These are phyloP conservation scores for Hypercompe scribonia DNA, from an alignment of 2,888 invertebrate species.

Conservation along the genomic window DNA sequence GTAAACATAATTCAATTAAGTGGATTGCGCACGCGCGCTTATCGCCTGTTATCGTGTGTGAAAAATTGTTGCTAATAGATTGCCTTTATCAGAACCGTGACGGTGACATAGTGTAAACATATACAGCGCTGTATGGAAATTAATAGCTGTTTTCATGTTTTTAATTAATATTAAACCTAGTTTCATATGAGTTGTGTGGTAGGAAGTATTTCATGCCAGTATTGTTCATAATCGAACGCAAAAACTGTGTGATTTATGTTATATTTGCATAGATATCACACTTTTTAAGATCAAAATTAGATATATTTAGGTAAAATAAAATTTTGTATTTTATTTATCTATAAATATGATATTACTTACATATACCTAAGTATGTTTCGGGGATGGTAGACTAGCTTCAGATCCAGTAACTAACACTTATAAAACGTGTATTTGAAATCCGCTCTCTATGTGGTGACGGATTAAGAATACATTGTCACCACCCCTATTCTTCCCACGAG, in stretches of 20 bases:
- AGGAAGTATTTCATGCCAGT: conserved; percentile 12
- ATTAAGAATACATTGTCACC: no score
- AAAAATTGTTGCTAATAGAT: conserved; percentile 69
- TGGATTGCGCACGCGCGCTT: conserved; percentile 59
- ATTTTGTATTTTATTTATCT: no score
- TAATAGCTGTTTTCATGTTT: conserved; percentile 38
- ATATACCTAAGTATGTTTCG: no score
- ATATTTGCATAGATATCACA: no score
- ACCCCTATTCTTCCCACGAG: no score
- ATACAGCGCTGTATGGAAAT: conserved; percentile 41
- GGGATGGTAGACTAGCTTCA: no score
- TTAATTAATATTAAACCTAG: conserved; percentile 28
- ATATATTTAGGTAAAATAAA: no score
- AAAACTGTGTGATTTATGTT: neutral
- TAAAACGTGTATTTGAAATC: no score
- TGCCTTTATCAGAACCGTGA: conserved; percentile 62
- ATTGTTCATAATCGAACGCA: conserved; percentile 1
- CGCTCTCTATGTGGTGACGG: no score
- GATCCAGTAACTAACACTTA: no score
- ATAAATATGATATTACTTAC: no score
- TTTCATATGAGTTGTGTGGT: conserved; percentile 11
- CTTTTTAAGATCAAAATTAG: no score
- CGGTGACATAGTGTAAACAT: conserved; percentile 45
- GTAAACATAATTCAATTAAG: conserved; percentile 84
- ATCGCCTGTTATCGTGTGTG: conserved; percentile 68